Conservation (phyloP, 2,797 vertebrate species). For the Nannoperca australis region DNA sequence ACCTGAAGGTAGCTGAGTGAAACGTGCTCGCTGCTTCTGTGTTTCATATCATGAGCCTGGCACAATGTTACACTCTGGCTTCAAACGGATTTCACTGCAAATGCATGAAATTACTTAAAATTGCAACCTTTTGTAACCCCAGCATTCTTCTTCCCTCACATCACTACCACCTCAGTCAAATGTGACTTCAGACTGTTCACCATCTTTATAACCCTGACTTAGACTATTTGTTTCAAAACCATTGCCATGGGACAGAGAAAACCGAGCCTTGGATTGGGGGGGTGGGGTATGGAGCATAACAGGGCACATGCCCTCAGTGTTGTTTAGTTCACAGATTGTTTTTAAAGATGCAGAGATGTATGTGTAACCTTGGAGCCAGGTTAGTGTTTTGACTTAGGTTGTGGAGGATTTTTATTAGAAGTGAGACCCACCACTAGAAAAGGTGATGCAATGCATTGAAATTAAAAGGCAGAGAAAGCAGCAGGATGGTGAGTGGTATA, state of each 20-base stretch:
- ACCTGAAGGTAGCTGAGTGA: conserved; percentile 18
- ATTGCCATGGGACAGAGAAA: conserved; percentile 64
- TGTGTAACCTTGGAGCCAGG: conserved; percentile 58
- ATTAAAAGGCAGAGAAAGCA: conserved; percentile 33
- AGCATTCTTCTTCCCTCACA: conserved; percentile 33
- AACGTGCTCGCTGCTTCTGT: conserved; percentile 38
- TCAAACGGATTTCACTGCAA: conserved; percentile 50
- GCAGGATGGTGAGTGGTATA: conserved; percentile 8
- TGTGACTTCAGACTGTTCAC: conserved; percentile 34
- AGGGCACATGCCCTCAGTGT: conserved; percentile 64
- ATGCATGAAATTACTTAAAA: conserved; percentile 66
- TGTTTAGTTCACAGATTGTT: conserved; percentile 69
- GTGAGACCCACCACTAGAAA: conserved; percentile 14
- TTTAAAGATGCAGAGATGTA: conserved; percentile 60
- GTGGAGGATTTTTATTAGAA: conserved; percentile 32
- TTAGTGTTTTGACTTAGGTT: conserved; percentile 38
- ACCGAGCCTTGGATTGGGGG: conserved; percentile 58
- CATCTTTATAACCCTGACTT: conserved; percentile 57
- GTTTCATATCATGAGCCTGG: conserved; percentile 53
- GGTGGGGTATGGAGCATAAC: conserved; percentile 63
- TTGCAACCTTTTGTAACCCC: conserved; percentile 50
- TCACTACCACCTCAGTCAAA: conserved; percentile 34
- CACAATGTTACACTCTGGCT: conserved; percentile 50
- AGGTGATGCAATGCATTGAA: conserved; percentile 57
- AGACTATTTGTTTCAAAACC: conserved; percentile 69